These are phyloP conservation scores for Clarias fuscus DNA, from an alignment of 2,797 vertebrate species.

Conservation along the genomic window DNA sequence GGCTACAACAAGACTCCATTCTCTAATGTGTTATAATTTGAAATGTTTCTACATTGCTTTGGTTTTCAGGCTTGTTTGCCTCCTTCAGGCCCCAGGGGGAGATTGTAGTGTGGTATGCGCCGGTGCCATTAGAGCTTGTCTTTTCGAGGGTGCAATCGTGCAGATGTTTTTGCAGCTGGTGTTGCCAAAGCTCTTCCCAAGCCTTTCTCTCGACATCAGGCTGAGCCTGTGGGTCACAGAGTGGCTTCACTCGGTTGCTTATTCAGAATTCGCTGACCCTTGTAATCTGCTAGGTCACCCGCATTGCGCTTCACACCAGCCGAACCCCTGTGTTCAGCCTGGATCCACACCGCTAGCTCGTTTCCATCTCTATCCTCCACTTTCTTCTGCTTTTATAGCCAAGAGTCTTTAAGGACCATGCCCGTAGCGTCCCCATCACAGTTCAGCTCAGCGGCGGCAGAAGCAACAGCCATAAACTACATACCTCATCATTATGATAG, in stretches of 20 bases:
- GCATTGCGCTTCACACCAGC: constrained; percentile 52
- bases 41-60: constrained; percentile 10
- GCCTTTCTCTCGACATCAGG: constrained; percentile 59
- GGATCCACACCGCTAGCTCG: constrained; percentile 43
- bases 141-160: constrained; percentile 58
- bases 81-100: constrained; percentile 61
- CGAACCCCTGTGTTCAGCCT: constrained; percentile 21
- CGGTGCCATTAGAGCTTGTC: constrained; percentile 58
- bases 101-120: constrained; percentile 60
- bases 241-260: constrained; percentile 65
- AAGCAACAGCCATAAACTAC: constrained; percentile 70
- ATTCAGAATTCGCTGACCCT: constrained; percentile 64
- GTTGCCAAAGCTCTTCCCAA: constrained; percentile 69
- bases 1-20: constrained; percentile 5
- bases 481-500: constrained; percentile 72
- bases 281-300: constrained; percentile 65
- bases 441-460: constrained; percentile 66
- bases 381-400: constrained; percentile 36
- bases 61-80: constrained; percentile 51
- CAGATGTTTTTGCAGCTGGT: constrained; percentile 66
- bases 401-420: constrained; percentile 42
- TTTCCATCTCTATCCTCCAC: constrained; percentile 41
- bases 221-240: constrained; percentile 64
- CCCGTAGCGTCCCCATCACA: constrained; percentile 65
- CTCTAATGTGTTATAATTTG: constrained; percentile 4